Percentiles rank a stretch among this genome's conserved stretches.
Evolutionary conservation across 2,797 vertebrate genomes (phyloP).

Genomic region (Micromesistius poutassou): DNA sequence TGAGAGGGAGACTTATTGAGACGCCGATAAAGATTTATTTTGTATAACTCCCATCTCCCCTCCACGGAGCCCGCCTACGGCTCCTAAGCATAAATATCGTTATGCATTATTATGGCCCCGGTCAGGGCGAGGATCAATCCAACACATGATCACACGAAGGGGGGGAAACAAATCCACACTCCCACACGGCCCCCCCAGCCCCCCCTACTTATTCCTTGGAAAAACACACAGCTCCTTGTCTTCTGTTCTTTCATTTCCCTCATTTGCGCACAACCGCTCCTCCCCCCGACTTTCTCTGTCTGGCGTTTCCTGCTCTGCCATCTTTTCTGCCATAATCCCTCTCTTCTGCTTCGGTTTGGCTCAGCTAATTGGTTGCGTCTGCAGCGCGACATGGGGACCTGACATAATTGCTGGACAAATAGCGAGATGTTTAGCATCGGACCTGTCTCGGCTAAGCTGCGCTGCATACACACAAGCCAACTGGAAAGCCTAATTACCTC

Average conservation of each 20-base stretch:
- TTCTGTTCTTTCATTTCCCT: slow-evolving; percentile 29
- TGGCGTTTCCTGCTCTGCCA: slow-evolving; percentile 54
- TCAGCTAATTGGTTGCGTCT: slow-evolving; percentile 77
- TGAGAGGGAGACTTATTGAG: slow-evolving; percentile 51
- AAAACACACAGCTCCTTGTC: slow-evolving; percentile 41
- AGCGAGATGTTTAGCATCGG: slow-evolving; percentile 68
- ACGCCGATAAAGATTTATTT: slow-evolving; percentile 64
- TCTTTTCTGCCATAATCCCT: slow-evolving; percentile 65
- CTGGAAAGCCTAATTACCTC: slow-evolving; percentile 73
- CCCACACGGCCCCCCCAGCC: background rate
- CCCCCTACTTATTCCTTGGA: background rate
- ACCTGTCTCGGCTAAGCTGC: slow-evolving; percentile 66
- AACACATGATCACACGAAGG: slow-evolving; percentile 51
- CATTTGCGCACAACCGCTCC: slow-evolving; percentile 42
- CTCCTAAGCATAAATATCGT: slow-evolving; percentile 60
- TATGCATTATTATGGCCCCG: slow-evolving; percentile 19
- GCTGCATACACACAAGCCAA: slow-evolving; percentile 60
- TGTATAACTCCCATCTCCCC: background rate
- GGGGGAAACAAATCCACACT: slow-evolving; percentile 16
- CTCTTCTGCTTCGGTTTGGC: slow-evolving; percentile 62
- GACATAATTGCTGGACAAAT: slow-evolving; percentile 78
- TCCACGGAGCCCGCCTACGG: slow-evolving; percentile 23
- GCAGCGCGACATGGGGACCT: slow-evolving; percentile 71
- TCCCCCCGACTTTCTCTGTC: slow-evolving; percentile 32
- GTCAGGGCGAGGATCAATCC: slow-evolving; percentile 60